Percentiles rank a stretch among this genome's conserved stretches.
Evolutionary conservation across 2,888 invertebrate species (phyloP).

Genomic region (Vandiemenella viatica): DNA sequence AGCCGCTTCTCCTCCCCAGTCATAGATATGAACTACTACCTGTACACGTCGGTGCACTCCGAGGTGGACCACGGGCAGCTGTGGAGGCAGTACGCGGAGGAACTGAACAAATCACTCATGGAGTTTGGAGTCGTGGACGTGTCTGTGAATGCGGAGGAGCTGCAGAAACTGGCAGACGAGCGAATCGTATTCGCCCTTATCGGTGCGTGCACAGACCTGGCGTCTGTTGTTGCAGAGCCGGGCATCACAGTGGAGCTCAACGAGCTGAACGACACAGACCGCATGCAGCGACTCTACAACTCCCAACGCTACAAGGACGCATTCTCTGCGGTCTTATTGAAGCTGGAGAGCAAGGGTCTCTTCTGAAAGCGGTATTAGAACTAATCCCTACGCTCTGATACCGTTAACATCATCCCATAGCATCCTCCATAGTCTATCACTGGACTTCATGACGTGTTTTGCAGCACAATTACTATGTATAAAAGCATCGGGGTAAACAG

Average conservation of each 20-base stretch:
- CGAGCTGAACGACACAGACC: background rate
- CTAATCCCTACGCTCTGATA: too few relatives aligned
- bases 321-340: background rate
- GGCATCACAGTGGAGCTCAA: background rate
- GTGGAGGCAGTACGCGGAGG: background rate
- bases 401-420: too few relatives aligned
- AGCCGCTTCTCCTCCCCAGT: conserved; percentile 7
- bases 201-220: background rate
- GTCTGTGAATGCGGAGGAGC: background rate
- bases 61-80: background rate
- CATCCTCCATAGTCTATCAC: too few relatives aligned
- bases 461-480: too few relatives aligned
- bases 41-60: conserved; percentile 9
- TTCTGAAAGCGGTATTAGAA: too few relatives aligned
- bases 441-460: too few relatives aligned
- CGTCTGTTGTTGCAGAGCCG: background rate
- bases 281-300: background rate
- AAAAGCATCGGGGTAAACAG: too few relatives aligned
- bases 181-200: background rate
- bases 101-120: background rate
- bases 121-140: background rate
- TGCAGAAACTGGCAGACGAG: background rate
- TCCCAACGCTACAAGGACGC: too few relatives aligned
- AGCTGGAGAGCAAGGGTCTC: too few relatives aligned
- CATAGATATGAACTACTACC: conserved; percentile 7